These are phyloP conservation scores for Callionymus lyra DNA, from an alignment of 2,113 vertebrate genomes.

Conservation along the genomic window DNA sequence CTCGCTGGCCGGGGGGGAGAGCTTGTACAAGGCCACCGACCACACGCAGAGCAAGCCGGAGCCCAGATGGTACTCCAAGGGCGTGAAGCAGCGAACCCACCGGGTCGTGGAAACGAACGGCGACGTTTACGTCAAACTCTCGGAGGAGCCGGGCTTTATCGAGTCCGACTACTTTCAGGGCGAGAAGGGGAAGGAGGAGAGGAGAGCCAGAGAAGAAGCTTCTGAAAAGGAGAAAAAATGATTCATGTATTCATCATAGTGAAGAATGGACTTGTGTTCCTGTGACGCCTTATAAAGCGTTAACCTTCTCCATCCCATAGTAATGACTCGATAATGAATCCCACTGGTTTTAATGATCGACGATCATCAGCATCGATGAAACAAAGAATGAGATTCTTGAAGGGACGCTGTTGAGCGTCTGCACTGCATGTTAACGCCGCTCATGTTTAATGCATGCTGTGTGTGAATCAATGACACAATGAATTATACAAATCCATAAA, in stretches of 20 bases:
- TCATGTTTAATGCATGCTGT: conserved; percentile 18
- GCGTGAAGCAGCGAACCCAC: conserved; percentile 84
- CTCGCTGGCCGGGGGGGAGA: conserved; percentile 77
- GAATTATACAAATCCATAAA: conserved; percentile 3
- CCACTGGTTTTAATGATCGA: too few species aligned
- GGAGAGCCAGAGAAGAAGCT: conserved; percentile 34
- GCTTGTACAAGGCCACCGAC: conserved; percentile 74
- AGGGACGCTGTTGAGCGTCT: background rate
- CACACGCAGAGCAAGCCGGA: conserved; percentile 57
- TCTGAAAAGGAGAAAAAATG: conserved; percentile 7
- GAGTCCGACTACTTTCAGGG: conserved; percentile 87
- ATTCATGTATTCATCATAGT: background rate
- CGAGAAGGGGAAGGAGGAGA: conserved; percentile 68
- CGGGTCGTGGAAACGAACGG: conserved; percentile 67
- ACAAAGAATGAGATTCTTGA: background rate
- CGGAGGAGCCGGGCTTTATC: conserved; percentile 45
- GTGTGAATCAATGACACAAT: conserved; percentile 16
- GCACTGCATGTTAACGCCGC: background rate
- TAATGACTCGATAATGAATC: too few species aligned
- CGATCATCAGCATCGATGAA: too few species aligned
- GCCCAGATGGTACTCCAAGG: conserved; percentile 79
- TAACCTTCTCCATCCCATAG: too few species aligned
- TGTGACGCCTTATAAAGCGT: too few species aligned
- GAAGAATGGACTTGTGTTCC: too few species aligned
- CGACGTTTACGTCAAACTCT: conserved; percentile 77